Evolutionary conservation across 2,888 invertebrate species (phyloP), one percentile per base, ranked within the genome.

Genomic region (Axea sp.): DNA sequence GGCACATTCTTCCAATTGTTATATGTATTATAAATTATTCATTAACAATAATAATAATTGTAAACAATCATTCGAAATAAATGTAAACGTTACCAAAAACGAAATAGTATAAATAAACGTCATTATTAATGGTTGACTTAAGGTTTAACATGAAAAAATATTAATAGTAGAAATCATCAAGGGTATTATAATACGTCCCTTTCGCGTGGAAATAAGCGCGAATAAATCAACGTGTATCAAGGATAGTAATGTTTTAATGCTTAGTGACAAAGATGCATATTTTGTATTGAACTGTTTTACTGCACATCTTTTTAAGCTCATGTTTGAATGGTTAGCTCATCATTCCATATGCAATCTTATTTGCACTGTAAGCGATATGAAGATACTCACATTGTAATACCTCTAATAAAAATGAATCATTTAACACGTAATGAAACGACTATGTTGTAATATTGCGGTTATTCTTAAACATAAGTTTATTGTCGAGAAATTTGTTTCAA

Each of bases 191-290:
- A 19, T 9, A 39, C 28, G 30, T 39, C 41, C 31, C 22, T 14
- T 5, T 11, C 6, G 37, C 37, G 49, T 22, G 5, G 8, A 14
- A 39, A 19, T 30, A 19, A 51, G 4, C 7, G 5, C 9, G 24
- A 39, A 33, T 9, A 3, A 28, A 47, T 11, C 37, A 49, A 22
- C 11, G 24, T 33, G 19, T 39, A 7, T 51, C 51, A 15, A 39
- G 24, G 30, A 33, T 55, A 65, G 24, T 57, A 39, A 28, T 49
- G 41, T 67, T 15, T 39, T 68, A 68, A 59, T 35, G 37, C 33
- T 67, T 57, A 67, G 45, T 37, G 8, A 51, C 26, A 53, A 68
- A 68, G 45, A 68, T 60, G 51, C 51, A 41, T 68, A 68, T 68
- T 68, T 68, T 68, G 59, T 68, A 68, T 51, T 30, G 19, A 45